Percentiles rank a stretch among this genome's conserved stretches.
These are phyloP conservation scores for Puntigrus tetrazona DNA, from an alignment of 2,113 vertebrate genomes.

Conservation along the genomic window DNA sequence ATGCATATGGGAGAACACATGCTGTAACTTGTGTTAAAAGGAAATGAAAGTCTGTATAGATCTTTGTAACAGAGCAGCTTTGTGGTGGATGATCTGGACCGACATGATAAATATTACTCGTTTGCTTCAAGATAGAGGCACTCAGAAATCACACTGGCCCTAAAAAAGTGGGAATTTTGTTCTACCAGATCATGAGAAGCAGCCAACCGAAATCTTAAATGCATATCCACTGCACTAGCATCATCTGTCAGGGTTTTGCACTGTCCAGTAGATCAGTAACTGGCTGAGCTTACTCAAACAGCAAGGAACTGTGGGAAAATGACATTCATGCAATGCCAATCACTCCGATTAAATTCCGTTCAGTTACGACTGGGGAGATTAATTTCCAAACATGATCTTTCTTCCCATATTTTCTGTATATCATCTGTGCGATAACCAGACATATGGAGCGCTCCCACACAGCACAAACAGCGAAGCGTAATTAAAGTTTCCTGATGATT, in stretches of 20 bases:
- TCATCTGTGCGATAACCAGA: background rate
- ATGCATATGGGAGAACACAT: background rate
- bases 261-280: background rate
- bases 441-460: background rate
- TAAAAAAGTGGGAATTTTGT: background rate
- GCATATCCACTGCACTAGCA: background rate
- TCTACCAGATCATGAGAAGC: background rate
- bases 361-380: background rate
- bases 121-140: background rate
- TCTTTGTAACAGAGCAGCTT: background rate
- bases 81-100: background rate
- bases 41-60: background rate
- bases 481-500: background rate
- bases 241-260: background rate
- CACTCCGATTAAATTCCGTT: no score
- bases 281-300: background rate
- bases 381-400: background rate
- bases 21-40: background rate
- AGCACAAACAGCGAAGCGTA: background rate
- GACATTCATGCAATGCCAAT: no score
- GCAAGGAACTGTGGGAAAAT: background rate
- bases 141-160: background rate
- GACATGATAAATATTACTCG: background rate
- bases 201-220: background rate
- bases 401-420: background rate